A percentile compares a stretch with the other conserved stretches of the same genome.
Conservation (phyloP, 64 coral and sea anemone species). For the Montipora capricornis region DNA sequence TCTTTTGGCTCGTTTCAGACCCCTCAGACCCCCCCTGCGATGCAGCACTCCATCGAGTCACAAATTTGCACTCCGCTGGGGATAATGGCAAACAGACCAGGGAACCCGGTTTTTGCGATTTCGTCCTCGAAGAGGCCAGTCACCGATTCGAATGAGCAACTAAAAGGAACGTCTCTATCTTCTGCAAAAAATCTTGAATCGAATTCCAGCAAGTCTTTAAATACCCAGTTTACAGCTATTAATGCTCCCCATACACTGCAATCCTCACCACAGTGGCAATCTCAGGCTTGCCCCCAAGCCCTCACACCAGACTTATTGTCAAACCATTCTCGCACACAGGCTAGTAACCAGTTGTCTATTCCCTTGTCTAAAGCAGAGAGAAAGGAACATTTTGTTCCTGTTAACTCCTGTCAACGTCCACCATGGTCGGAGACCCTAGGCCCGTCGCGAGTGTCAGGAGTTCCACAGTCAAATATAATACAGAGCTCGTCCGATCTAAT, state of each 20-base stretch:
- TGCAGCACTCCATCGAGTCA: neutral
- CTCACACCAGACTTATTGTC: too few species aligned
- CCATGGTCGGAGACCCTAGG: too few species aligned
- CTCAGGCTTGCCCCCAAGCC: neutral
- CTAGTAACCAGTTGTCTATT: neutral
- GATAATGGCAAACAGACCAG: too few species aligned
- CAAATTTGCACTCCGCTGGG: neutral
- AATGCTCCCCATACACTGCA: neutral
- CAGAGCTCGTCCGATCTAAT: too few species aligned
- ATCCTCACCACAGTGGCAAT: neutral
- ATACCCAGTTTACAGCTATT: neutral
- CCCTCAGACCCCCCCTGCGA: neutral
- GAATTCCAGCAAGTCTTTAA: neutral
- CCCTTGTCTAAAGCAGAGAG: too few species aligned
- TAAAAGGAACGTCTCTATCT: neutral
- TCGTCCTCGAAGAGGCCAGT: neutral
- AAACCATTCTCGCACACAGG: neutral
- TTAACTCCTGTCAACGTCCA: too few species aligned
- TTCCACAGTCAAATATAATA: too few species aligned
- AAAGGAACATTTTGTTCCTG: too few species aligned
- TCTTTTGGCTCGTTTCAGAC: conserved; percentile 13
- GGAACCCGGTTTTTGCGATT: neutral
- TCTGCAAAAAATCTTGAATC: neutral
- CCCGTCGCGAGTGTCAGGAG: too few species aligned
- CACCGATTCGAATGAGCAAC: neutral